Base-by-base conservation (phyloP, 23 tunicate genomes). In the Botrylloides violaceus region DNA sequence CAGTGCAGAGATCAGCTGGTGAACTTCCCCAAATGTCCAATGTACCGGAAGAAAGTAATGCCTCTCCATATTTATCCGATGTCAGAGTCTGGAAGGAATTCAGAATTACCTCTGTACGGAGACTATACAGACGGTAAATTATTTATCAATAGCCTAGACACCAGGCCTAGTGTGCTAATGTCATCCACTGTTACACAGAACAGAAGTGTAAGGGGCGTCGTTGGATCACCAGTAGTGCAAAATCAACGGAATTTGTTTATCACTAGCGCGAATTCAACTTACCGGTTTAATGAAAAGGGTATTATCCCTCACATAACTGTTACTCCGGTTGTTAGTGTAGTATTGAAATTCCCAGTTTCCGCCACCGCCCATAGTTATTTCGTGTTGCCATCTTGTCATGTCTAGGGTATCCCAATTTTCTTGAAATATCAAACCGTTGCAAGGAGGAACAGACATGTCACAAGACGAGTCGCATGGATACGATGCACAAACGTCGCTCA, bases 281-380 rank as follows among this genome's bases (percentile, higher is more conserved):
- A 87, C 96, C 57, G 98, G 98, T 76, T 80, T 84, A 50, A 92
- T 83, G 72, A 78, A 92, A 26, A 92, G 80, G 20, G 92, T 92
- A 86, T 92, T 92, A 74, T 92, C 98, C 33, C 76, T 58, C 56
- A 92, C 92, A 64, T 92, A 92, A 33, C 92, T 83, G 80, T 92
- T 92, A 32, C 75, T 58, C 27, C 98, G 56, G 74, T 92, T 92
- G 87, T 92, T 92, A 21, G 79, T 73, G 70, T 92, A 92, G 29
- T 24, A 31, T 53, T 75, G 72, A 59, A 92, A 92, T 47, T 92
- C 98, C 98, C 98, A 92, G 83, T 92, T 92, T 36, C 98, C 98
- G 21, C 98, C 98, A 29, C 98, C 98, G 26, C 82, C 49, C 98
- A 92, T 92, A 2, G 98, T 84, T 34, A 84, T 49, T 66, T 92